Evolutionary conservation across 2,113 vertebrate genomes (phyloP).

Genomic region (Sceloporus tristichus): DNA sequence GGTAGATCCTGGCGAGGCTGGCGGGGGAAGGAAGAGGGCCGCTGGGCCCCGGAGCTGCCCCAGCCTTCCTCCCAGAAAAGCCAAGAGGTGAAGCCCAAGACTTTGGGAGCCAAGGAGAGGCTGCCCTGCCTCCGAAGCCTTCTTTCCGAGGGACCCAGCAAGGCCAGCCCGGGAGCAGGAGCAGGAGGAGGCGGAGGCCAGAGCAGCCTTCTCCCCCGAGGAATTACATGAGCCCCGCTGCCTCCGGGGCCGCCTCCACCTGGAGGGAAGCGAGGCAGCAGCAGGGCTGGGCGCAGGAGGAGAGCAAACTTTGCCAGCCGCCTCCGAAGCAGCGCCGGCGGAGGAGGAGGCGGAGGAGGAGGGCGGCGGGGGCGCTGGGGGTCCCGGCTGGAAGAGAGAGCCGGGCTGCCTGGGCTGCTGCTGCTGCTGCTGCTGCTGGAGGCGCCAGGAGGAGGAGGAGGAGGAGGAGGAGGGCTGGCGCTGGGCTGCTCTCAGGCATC

Average conservation of each 20-base stretch:
- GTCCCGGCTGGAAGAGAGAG: too few species aligned
- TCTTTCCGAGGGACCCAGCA: conserved; percentile 5
- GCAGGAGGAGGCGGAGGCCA: not conserved
- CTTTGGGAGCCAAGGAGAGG: too few species aligned
- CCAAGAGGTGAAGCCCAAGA: too few species aligned
- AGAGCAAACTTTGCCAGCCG: conserved; percentile 19
- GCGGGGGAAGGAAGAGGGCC: conserved; percentile 27
- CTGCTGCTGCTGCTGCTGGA: not conserved
- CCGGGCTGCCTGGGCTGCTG: not conserved
- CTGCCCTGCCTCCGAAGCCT: not conserved
- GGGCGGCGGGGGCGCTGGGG: not conserved
- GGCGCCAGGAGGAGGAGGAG: not conserved
- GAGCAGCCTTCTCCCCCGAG: not conserved
- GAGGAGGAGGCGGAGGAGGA: conserved; percentile 2
- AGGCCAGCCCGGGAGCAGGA: not conserved
- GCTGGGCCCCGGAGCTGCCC: too few species aligned
- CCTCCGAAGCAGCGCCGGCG: not conserved
- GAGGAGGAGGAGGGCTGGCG: not conserved
- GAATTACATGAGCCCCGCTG: not conserved
- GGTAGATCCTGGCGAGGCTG: conserved; percentile 16
- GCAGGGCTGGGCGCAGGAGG: too few species aligned
- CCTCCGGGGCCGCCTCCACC: too few species aligned
- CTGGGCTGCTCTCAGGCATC: not conserved
- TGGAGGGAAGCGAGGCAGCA: too few species aligned
- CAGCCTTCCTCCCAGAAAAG: too few species aligned